These are phyloP conservation scores for Pocillopora verrucosa DNA, from an alignment of 64 coral and sea anemone genomes.

Conservation along the genomic window DNA sequence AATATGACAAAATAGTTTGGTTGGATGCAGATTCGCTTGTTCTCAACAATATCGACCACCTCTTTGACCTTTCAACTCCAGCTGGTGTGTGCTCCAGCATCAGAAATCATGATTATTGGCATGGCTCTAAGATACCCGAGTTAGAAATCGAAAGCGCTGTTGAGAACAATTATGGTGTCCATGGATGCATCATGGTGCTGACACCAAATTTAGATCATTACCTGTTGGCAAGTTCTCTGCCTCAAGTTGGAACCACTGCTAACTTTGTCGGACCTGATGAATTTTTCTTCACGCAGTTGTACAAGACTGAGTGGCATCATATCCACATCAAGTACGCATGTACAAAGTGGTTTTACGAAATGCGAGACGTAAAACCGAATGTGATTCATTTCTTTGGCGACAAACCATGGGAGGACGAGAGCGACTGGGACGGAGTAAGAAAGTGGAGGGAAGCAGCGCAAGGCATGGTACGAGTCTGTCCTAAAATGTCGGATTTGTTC, in stretches of 20 bases:
- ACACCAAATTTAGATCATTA: slow-evolving; percentile 62
- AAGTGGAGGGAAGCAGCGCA: slow-evolving; percentile 30
- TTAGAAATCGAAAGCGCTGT: slow-evolving; percentile 62
- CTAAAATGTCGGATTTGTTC: slow-evolving; percentile 20
- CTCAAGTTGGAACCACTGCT: slow-evolving; percentile 42
- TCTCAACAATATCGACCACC: slow-evolving; percentile 54
- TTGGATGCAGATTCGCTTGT: slow-evolving; percentile 76
- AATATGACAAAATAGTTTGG: slow-evolving; percentile 81
- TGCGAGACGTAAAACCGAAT: slow-evolving; percentile 29
- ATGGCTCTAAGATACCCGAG: slow-evolving; percentile 60
- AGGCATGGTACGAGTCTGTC: slow-evolving; percentile 32
- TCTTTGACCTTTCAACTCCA: slow-evolving; percentile 61
- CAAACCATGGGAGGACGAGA: slow-evolving; percentile 69
- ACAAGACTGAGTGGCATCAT: slow-evolving; percentile 77
- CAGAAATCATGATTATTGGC: slow-evolving; percentile 64
- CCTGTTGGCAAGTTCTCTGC: slow-evolving; percentile 58
- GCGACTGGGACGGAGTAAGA: slow-evolving; percentile 55
- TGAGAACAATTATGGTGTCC: slow-evolving; percentile 76
- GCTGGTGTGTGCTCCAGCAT: slow-evolving; percentile 86
- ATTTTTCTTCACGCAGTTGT: slow-evolving; percentile 78
- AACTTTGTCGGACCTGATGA: slow-evolving; percentile 77
- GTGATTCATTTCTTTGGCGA: slow-evolving; percentile 71
- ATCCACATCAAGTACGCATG: slow-evolving; percentile 68
- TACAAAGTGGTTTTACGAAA: slow-evolving; percentile 48
- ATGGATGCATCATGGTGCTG: slow-evolving; percentile 77